Evolutionary conservation across 2,797 vertebrate genomes (phyloP), one percentile per base, ranked within the genome.

Genomic region (Chaetophractus vellerosus): DNA sequence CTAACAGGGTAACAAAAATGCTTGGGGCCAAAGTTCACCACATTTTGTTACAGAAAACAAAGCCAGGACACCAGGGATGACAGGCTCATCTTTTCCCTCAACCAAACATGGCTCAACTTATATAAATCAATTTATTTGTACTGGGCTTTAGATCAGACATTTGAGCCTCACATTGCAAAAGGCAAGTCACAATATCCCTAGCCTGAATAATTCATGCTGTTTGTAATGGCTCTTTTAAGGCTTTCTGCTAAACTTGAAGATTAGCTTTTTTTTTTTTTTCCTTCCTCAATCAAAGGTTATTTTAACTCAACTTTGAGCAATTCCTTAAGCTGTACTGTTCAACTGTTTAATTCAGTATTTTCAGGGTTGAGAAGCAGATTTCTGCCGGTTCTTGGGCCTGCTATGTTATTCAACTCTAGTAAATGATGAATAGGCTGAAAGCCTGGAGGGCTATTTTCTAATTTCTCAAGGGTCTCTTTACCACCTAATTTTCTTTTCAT

Each of bases 171-270:
- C 69, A 86, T 90, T 97, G 91, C 90, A 90, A 97, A 96, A 93
- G 87, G 79, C 74, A 83, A 98, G 95, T 90, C 97, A 97, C 96
- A 97, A 95, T 91, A 97, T 94, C 92, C 89, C 80, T 63, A 81
- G 10, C 76, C 92, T 98, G 98, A 98, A 98, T 98, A 98, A 98
- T 98, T 98, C 98, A 98, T 98, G 96, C 69, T 97, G 92, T 97
- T 98, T 98, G 96, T 97, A 94, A 97, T 64, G 57, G 94, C 90
- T 97, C 94, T 97, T 96, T 97, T 96, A 98, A 98, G 96, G 88
- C 75, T 97, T 97, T 97, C 96, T 97, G 84, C 97, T 97, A 98
- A 98, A 98, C 82, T 91, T 92, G 86, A 97, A 97, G 97, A 98
- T 98, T 98, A 98, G 95, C 95, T 97, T 97, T 98, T 90, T 96